phyloP scores from a whole-genome alignment of 2,888 invertebrate genomes.

The Trichogramma dendrolimi region DNA sequence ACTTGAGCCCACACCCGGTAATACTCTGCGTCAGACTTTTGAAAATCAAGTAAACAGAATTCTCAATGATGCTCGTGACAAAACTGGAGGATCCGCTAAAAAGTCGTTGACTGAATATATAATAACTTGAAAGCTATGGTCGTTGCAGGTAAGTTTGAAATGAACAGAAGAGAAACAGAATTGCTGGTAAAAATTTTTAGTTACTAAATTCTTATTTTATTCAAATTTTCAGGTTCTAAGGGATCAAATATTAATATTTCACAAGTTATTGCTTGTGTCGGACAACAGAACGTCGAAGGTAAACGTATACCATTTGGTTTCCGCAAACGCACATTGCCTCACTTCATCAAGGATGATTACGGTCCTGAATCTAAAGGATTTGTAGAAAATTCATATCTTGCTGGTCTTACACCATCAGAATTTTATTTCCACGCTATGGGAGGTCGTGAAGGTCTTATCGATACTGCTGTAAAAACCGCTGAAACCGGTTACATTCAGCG shows the following conservation, averaged over 20 bases:
- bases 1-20: conserved; percentile 97
- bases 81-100: conserved; percentile 98
- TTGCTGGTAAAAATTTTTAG: neutral
- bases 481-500: conserved; percentile 99
- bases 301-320: conserved; percentile 99
- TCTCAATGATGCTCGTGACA: conserved; percentile 99
- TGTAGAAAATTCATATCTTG: conserved; percentile 99
- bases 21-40: conserved; percentile 97
- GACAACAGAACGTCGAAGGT: conserved; percentile 99
- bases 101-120: conserved; percentile 98
- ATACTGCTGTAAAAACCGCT: conserved; percentile 99
- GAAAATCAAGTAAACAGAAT: conserved; percentile 99
- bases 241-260: conserved; percentile 99
- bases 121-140: conserved; percentile 99
- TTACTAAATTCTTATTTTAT: neutral
- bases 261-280: conserved; percentile 99
- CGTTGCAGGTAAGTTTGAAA: conserved; percentile 70
- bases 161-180: neutral
- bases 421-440: conserved; percentile 99
- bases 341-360: conserved; percentile 99
- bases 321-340: conserved; percentile 94
- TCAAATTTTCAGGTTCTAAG: conserved; percentile 87
- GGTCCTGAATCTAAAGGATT: conserved; percentile 99
- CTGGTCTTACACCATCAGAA: conserved; percentile 97
- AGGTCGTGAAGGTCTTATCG: conserved; percentile 99